Evolutionary conservation across 2,888 invertebrate genomes (phyloP).

Genomic region (Megastigmus dorsalis): DNA sequence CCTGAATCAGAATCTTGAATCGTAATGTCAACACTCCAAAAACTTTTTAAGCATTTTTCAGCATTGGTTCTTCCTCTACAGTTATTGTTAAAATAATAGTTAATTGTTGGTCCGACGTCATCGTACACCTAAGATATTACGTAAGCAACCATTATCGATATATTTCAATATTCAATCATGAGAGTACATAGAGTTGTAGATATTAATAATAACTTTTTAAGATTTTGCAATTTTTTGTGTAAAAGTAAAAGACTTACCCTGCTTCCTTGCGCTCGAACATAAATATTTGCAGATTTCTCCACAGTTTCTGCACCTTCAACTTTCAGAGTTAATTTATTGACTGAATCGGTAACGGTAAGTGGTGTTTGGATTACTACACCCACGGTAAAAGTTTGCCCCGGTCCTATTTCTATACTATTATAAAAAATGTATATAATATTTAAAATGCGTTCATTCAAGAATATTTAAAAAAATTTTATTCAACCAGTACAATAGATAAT

Average conservation of each 20-base stretch:
- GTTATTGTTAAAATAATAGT: constrained; percentile 80
- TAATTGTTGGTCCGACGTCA: constrained; percentile 77
- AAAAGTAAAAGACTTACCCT: constrained; percentile 53
- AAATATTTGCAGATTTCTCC: constrained; percentile 66
- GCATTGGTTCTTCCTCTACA: constrained; percentile 77
- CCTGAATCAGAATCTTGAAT: constrained; percentile 78
- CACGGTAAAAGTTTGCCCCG: constrained; percentile 62
- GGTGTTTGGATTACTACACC: constrained; percentile 62
- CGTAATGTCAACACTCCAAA: constrained; percentile 83
- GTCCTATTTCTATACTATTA: constrained; percentile 54
- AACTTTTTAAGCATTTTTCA: constrained; percentile 79
- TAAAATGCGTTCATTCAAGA: too few relatives aligned
- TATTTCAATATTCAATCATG: too few relatives aligned
- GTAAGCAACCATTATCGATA: too few relatives aligned
- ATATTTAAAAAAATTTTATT: too few relatives aligned
- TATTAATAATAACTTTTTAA: too few relatives aligned
- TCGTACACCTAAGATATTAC: constrained; percentile 68
- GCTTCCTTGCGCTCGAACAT: constrained; percentile 57
- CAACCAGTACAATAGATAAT: too few relatives aligned
- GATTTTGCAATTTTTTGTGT: background rate
- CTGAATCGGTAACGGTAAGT: background rate
- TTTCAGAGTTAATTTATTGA: constrained; percentile 63
- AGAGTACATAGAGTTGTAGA: too few relatives aligned
- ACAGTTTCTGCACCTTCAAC: constrained; percentile 60
- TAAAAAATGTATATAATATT: background rate